Evolutionary conservation across 2,797 vertebrate genomes (phyloP), one percentile per base, ranked within the genome.

Genomic region (Pterois miles): DNA sequence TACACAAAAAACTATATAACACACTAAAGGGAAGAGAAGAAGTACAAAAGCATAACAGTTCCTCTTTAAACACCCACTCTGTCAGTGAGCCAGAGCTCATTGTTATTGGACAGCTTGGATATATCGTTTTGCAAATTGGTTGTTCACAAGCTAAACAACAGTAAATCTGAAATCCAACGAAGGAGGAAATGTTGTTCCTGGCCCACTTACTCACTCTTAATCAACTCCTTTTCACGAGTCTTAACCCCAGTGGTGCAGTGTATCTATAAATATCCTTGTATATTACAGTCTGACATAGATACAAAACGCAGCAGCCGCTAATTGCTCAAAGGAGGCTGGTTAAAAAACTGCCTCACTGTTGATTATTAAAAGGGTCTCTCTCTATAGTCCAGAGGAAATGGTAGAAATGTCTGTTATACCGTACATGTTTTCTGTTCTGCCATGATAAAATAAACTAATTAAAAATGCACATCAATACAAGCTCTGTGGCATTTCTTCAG

Each of bases 251-350:
- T 8, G 68, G 27, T 48, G 6, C 0, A 16, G 43, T 29, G 38
- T 7, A 1, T 67, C 57, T 81, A 83, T 64, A 74, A 81, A 80
- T 71, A 81, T 36, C 12, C 4, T 27, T 43, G 13, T 40, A 29
- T 82, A 59, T 50, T 57, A 20, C 70, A 66, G 53, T 59, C 23
- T 84, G 72, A 70, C 86, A 82, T 14, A 66, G 38, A 72, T 53
- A 71, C 40, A 65, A 56, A 62, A 46, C 38, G 43, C 46, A 62
- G 53, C 54, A 63, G 46, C 16, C 33, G 64, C 54, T 54, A 65
- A 64, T 27, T 63, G 54, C 62, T 63, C 54, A 63, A 23, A 56
- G 22, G 12, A 12, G 11, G 14, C 22, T 50, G 53, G 4, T 25
- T 48, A 23, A 46, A 22, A 27, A 72, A 4, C 38, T 36, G 29